A percentile compares a stretch with the other conserved stretches of the same genome.
phyloP scores from a whole-genome alignment of 92 coral and sea anemone genomes.

The Paramuricea clavata region DNA sequence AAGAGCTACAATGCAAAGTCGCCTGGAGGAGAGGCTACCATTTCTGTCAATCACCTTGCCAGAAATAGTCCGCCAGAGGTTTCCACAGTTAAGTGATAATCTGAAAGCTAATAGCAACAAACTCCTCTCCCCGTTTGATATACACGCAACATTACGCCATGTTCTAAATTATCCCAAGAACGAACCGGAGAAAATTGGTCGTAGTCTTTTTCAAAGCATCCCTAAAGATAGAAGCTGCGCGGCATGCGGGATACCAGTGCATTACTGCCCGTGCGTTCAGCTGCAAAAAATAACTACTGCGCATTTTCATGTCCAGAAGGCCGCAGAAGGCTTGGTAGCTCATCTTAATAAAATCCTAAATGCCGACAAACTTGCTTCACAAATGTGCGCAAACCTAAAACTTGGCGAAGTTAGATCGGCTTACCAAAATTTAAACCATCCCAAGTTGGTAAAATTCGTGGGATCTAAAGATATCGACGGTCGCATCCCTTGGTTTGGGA shows the following conservation, averaged over 20 bases:
- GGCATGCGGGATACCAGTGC: constrained; percentile 84
- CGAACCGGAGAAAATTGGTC: constrained; percentile 68
- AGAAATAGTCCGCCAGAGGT: constrained; percentile 59
- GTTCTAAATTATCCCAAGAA: constrained; percentile 76
- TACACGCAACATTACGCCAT: constrained; percentile 85
- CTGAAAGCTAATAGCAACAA: constrained; percentile 69
- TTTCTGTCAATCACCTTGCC: constrained; percentile 88
- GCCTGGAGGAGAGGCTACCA: constrained; percentile 90
- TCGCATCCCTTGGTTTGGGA: constrained; percentile 79
- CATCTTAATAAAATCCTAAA: constrained; percentile 75
- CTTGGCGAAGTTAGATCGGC: constrained; percentile 72
- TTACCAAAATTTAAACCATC: constrained; percentile 81
- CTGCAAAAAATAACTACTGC: constrained; percentile 69
- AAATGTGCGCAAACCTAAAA: constrained; percentile 73
- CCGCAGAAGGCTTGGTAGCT: constrained; percentile 77
- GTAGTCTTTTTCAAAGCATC: constrained; percentile 72
- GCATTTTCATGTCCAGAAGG: constrained; percentile 67
- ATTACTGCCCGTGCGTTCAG: constrained; percentile 94
- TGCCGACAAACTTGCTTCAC: constrained; percentile 59
- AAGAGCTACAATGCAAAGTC: constrained; percentile 82
- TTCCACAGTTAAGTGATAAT: constrained; percentile 59
- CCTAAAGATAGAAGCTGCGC: constrained; percentile 78
- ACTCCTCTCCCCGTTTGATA: constrained; percentile 90
- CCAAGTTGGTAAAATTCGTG: constrained; percentile 71
- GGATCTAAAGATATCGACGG: constrained; percentile 89